Evolutionary conservation across 2,888 invertebrate species (phyloP), one percentile per base, ranked within the genome.

Genomic region (Conops quadrifasciatus): DNA sequence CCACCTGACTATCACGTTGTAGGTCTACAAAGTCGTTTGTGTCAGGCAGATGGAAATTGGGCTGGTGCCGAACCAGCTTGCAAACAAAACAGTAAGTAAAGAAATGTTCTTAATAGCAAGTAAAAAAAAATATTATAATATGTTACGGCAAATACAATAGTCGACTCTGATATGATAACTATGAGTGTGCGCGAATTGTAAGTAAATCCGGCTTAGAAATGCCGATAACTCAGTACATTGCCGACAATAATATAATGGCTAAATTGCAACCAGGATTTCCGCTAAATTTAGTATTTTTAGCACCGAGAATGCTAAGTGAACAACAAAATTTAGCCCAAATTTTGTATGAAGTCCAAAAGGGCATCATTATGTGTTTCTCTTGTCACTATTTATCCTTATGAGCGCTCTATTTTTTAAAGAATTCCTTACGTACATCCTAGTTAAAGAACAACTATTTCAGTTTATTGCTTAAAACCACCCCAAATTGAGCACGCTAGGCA

Each of bases 41-140:
- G 99, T 83, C 93, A 95, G 78, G 96, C 96, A 0, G 97, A 98
- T 83, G 96, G 97, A 26, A 91, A 92, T 75, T 95, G 95, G 95
- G 93, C 94, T 0, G 94, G 94, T 0, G 89, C 90, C 56, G 90
- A 92, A 7, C 94, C 95, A 2, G 91, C 92, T 7, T 95, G 95
- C 87, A 94, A 94, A 83, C 92, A 94, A 83, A 94, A 94, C 80
- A 91, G 93, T 90, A 88, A 90, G 92, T 89, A 87, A 15, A 30
- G 43, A 36, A 24, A 26, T n/a, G n/a, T n/a, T 1, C 36, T 30
- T 15, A 9, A 2, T 21, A 21, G 2, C 0, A 51, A n/a, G n/a
- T n/a, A n/a, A n/a, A n/a, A n/a, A n/a, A n/a, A n/a, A n/a, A n/a
- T n/a, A n/a, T n/a, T n/a, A n/a, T n/a, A n/a, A n/a, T n/a, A n/a